Percentiles rank a stretch among this genome's conserved stretches.
phyloP scores from a whole-genome alignment of 2,888 invertebrate species.

The Trichogramma evanescens region DNA sequence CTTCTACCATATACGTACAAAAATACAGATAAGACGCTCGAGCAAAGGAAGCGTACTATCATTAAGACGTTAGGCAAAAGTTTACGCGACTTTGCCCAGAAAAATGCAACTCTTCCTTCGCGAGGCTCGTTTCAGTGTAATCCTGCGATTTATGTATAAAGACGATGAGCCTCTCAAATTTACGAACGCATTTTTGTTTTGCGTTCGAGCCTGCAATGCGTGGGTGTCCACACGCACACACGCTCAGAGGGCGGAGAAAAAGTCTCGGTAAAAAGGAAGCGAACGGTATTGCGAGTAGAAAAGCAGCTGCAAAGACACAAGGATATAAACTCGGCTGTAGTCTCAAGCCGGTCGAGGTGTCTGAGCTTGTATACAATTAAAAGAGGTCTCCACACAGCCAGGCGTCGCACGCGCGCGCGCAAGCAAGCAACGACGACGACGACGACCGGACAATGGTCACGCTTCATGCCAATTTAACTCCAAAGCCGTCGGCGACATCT shows the following conservation, averaged over 20 bases:
- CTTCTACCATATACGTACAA: too few species aligned
- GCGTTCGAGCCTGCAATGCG: neutral
- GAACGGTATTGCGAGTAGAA: neutral
- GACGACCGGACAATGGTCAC: slow-evolving; percentile 39
- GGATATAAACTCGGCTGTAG: too few species aligned
- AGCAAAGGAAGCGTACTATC: too few species aligned
- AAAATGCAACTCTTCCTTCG: slow-evolving; percentile 11
- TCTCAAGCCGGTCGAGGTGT: too few species aligned
- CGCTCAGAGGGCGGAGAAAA: neutral
- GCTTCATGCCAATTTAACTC: slow-evolving; percentile 44
- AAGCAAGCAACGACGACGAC: slow-evolving; percentile 40
- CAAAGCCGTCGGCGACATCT: slow-evolving; percentile 2
- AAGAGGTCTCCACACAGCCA: too few species aligned
- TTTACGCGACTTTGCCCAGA: neutral
- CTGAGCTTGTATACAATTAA: too few species aligned
- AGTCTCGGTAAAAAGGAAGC: neutral
- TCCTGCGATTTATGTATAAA: slow-evolving; percentile 26
- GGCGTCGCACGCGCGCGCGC: slow-evolving; percentile 24
- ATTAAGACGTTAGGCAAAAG: slow-evolving; percentile 15
- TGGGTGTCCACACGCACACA: neutral
- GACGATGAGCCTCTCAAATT: slow-evolving; percentile 23
- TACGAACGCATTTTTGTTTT: neutral
- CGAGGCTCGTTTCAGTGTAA: neutral
- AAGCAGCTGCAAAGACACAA: too few species aligned
- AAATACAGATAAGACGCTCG: too few species aligned